A percentile compares a stretch with the other conserved stretches of the same genome.
phyloP scores from a whole-genome alignment of 2,888 invertebrate genomes.

The Cryptus armator region DNA sequence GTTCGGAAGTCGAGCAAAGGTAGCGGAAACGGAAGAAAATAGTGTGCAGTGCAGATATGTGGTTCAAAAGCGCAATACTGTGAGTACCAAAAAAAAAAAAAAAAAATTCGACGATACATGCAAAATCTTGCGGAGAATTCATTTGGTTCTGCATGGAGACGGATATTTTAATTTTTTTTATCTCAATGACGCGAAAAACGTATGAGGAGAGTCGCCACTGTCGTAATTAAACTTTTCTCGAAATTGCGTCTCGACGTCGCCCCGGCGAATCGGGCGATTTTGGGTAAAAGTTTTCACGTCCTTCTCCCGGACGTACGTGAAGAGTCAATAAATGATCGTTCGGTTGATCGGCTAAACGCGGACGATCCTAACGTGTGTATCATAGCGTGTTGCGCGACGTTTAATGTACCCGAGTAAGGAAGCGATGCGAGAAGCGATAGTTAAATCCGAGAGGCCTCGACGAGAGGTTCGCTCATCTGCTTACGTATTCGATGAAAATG shows the following conservation, averaged over 20 bases:
- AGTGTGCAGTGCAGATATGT: conserved; percentile 81
- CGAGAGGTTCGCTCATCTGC: conserved; percentile 60
- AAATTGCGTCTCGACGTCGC: neutral
- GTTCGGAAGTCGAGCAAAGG: conserved; percentile 18
- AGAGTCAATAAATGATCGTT: neutral
- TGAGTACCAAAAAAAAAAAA: conserved; percentile 77
- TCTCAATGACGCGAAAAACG: neutral
- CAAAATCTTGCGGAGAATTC: neutral
- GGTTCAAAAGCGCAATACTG: conserved; percentile 80
- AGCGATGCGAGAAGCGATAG: conserved; percentile 29
- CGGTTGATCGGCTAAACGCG: neutral
- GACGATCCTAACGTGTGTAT: neutral
- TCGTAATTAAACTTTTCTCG: neutral
- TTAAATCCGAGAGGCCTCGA: conserved; percentile 8
- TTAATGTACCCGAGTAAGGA: conserved; percentile 34
- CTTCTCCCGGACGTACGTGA: neutral
- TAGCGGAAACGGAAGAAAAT: conserved; percentile 65
- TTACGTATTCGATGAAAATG: conserved; percentile 68
- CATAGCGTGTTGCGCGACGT: conserved; percentile 29
- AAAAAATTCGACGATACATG: neutral
- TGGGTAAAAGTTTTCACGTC: no score
- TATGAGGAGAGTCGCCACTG: neutral
- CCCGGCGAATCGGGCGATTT: no score
- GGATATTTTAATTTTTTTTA: neutral
- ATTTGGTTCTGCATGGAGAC: neutral